Percentiles rank a stretch among this genome's conserved stretches.
Evolutionary conservation across 2,888 invertebrate species (phyloP).

Genomic region (Metellina segmentata): DNA sequence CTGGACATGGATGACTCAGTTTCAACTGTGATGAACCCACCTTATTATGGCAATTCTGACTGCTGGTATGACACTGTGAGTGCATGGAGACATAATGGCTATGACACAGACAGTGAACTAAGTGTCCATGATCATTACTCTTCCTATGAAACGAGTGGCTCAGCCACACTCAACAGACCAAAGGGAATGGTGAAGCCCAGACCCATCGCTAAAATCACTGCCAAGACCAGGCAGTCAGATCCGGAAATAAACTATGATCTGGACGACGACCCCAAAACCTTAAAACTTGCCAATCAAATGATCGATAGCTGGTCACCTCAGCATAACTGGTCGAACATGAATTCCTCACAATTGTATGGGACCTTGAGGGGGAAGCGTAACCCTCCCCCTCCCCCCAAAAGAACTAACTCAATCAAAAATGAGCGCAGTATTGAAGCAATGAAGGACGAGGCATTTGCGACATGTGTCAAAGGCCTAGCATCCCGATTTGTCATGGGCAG

Average conservation of each 20-base stretch:
- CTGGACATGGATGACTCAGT: slow-evolving; percentile 77
- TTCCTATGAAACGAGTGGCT: slow-evolving; percentile 77
- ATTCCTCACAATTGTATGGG: slow-evolving; percentile 78
- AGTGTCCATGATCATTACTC: slow-evolving; percentile 72
- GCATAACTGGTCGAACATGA: slow-evolving; percentile 73
- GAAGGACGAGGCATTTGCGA: slow-evolving; percentile 81
- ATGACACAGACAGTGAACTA: slow-evolving; percentile 77
- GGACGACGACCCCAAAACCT: slow-evolving; percentile 62
- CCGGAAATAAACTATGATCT: slow-evolving; percentile 69
- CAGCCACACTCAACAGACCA: slow-evolving; percentile 91
- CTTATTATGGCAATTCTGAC: slow-evolving; percentile 67
- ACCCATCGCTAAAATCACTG: slow-evolving; percentile 88
- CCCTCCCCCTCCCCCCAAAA: slow-evolving; percentile 83
- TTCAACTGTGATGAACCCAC: slow-evolving; percentile 73
- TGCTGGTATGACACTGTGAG: slow-evolving; percentile 77
- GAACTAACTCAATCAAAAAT: slow-evolving; percentile 81
- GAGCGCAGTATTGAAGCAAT: slow-evolving; percentile 77
- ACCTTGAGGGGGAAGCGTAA: slow-evolving; percentile 80
- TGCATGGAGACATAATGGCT: slow-evolving; percentile 75
- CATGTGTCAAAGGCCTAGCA: slow-evolving; percentile 80
- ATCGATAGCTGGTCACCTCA: slow-evolving; percentile 73
- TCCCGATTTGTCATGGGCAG: slow-evolving; percentile 78
- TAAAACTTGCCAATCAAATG: slow-evolving; percentile 63
- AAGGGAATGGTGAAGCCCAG: slow-evolving; percentile 90
- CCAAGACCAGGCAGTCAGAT: slow-evolving; percentile 74